Evolutionary conservation across 2,113 vertebrate genomes (phyloP), one percentile per base, ranked within the genome.

Genomic region (Lepidothrix coronata): DNA sequence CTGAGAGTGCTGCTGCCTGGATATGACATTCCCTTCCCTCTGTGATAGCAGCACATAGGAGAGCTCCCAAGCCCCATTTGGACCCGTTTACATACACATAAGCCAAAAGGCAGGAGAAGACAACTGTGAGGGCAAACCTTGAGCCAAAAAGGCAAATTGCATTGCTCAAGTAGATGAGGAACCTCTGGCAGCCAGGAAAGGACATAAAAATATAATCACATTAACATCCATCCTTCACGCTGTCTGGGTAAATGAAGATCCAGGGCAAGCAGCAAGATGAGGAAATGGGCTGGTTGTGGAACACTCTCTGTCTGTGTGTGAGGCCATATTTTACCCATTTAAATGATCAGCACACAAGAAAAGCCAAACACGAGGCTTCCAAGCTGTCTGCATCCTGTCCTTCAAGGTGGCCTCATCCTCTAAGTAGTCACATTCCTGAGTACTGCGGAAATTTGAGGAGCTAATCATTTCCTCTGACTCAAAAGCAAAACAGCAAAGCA

Each of bases 1-100:
- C 2, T n/a, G 30, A 31, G 59, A 37, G 35, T 33, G 52, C 39
- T 30, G 8, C 5, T 63, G 14, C 44, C 48, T 17, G 41, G 2
- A 0, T 46, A 31, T 33, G 35, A 31, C 78, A 81, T 89, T 55
- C 43, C 61, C 57, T 85, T 85, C 30, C 23, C 28, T 59, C 44
- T 54, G 43, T 3, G 13, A 30, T 0, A 41, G 71, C 46, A 68
- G 43, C 31, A 46, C 43, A 12, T 33, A 18, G 2, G 1, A 71
- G 44, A 20, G 52, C 66, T 86, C 43, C 23, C n/a, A 46, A 71
- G 30, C 61, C 43, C 25, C 0, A 0, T 68, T 79, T 39, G 58
- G 67, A 79, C 39, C 35, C 3, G 2, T 59, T 68, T 27, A 19
- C 35, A 24, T 2, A 35, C 20, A 9, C 0, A 0, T 2, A 28